phyloP scores from a whole-genome alignment of 2,113 vertebrate species.

The Catharus minimus region DNA sequence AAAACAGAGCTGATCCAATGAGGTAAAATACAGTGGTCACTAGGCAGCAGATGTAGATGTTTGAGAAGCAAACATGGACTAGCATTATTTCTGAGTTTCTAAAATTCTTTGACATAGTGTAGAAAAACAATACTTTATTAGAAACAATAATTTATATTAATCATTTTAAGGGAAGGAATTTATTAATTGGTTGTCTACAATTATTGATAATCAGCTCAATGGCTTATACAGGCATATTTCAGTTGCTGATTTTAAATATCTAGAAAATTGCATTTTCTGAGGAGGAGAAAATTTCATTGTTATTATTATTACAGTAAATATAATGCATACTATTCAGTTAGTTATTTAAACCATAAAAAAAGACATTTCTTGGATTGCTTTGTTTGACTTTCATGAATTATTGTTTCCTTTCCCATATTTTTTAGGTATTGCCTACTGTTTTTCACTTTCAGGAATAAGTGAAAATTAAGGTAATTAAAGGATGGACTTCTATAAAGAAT shows the following conservation, averaged over 20 bases:
- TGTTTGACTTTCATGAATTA: background rate
- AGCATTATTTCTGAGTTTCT: background rate
- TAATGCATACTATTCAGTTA: rapidly evolving
- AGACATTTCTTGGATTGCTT: background rate
- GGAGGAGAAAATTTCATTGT: background rate
- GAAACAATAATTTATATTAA: background rate
- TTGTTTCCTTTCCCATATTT: background rate
- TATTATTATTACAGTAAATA: background rate
- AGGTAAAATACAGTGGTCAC: background rate
- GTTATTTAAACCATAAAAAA: background rate
- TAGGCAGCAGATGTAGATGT: background rate
- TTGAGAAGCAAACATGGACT: background rate
- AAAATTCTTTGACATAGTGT: background rate
- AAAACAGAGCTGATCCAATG: background rate
- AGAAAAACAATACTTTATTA: background rate
- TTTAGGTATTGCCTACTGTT: background rate
- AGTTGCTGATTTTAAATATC: background rate
- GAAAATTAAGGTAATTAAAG: background rate
- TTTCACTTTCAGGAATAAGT: background rate
- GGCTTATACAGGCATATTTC: background rate
- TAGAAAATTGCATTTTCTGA: background rate
- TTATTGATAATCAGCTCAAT: background rate
- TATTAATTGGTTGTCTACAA: background rate
- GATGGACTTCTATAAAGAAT: background rate
- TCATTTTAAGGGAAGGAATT: background rate